Evolutionary conservation across 1,140 invertebrate genomes (phyloP).

Genomic region (Nasonia vitripennis): DNA sequence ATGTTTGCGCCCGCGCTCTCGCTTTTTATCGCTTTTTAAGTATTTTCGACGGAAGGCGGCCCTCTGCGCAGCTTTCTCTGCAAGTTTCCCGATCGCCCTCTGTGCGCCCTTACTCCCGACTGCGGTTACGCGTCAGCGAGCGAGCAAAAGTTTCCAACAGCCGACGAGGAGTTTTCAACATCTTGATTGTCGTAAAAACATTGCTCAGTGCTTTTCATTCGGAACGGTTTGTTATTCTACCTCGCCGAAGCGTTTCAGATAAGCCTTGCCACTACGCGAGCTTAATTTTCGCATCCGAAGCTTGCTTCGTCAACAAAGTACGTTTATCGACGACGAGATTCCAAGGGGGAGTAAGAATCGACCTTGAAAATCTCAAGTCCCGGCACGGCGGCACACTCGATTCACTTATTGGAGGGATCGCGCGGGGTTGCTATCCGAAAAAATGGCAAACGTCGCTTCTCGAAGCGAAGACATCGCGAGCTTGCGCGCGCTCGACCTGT

Average conservation of each 20-base stretch:
- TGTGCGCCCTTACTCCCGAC: not conserved
- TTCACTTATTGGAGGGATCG: conserved; percentile 9
- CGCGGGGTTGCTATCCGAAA: not conserved
- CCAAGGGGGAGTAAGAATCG: not conserved
- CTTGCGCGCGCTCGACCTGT: not conserved
- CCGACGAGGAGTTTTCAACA: not conserved
- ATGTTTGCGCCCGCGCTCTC: conserved; percentile 48
- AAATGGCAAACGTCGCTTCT: conserved; percentile 9
- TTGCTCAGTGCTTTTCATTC: not conserved
- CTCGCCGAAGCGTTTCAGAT: not conserved
- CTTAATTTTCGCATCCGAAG: not conserved
- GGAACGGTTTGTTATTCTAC: not conserved
- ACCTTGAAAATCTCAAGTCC: not conserved
- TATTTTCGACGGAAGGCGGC: conserved; percentile 31
- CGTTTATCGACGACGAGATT: not conserved
- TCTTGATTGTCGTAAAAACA: not conserved
- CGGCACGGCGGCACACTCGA: not conserved
- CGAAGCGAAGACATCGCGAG: conserved; percentile 31
- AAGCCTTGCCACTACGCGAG: not conserved
- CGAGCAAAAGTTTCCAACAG: not conserved
- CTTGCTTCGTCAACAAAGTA: too few species aligned
- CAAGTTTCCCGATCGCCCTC: too few species aligned
- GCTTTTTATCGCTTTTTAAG: conserved; percentile 53
- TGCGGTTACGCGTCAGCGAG: not conserved
- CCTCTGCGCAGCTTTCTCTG: not conserved